A percentile compares a stretch with the other conserved stretches of the same genome.
These are phyloP conservation scores for Solea solea DNA, from an alignment of 2,113 vertebrate genomes.

Conservation along the genomic window DNA sequence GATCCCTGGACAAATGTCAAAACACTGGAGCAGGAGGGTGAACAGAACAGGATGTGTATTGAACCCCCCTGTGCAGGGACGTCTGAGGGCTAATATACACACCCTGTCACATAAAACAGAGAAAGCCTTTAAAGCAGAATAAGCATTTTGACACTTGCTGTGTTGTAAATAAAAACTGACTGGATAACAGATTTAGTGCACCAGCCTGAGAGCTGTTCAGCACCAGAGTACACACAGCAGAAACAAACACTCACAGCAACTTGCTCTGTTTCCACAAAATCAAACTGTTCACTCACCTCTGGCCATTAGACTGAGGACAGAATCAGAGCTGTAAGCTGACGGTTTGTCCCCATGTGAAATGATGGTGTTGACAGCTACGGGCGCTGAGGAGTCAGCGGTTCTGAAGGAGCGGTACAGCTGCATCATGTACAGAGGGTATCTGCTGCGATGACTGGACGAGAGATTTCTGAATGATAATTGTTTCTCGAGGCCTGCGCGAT, in stretches of 20 bases:
- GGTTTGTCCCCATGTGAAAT: constrained; percentile 24
- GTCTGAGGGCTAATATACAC: constrained; percentile 86
- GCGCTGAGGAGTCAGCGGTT: constrained; percentile 22
- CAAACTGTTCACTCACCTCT: constrained; percentile 78
- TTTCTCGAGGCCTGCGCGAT: constrained; percentile 4
- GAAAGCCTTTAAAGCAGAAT: constrained; percentile 81
- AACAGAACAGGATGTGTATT: constrained; percentile 82
- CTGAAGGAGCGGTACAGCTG: constrained; percentile 84
- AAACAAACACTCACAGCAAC: constrained; percentile 12
- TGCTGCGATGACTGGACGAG: constrained; percentile 29
- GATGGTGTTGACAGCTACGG: constrained; percentile 25
- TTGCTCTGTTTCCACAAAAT: not conserved
- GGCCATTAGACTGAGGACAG: constrained; percentile 83
- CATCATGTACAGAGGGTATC: constrained; percentile 86
- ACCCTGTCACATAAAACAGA: constrained; percentile 78
- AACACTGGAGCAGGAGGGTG: constrained; percentile 51
- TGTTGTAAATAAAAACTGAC: constrained; percentile 76
- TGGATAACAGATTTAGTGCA: constrained; percentile 61
- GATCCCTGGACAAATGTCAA: constrained; percentile 76
- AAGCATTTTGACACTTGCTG: constrained; percentile 78
- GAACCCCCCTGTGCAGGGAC: constrained; percentile 69
- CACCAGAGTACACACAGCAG: not conserved
- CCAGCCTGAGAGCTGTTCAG: constrained; percentile 33
- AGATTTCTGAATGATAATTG: constrained; percentile 38
- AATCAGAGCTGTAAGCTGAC: constrained; percentile 72